Conservation (phyloP, 2,888 invertebrate species). For the Eulithis prunata region DNA sequence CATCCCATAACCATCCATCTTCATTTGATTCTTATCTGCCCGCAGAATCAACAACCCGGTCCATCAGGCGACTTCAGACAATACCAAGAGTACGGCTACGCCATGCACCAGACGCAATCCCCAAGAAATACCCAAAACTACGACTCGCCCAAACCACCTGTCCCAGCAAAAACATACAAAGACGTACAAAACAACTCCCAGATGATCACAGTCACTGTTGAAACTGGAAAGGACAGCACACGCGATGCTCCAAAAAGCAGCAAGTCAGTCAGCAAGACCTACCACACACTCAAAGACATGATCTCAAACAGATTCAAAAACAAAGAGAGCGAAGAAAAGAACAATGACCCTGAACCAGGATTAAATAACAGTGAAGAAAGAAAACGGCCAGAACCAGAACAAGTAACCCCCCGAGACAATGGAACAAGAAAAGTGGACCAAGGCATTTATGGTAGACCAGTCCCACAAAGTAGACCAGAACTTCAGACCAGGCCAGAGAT, state of each 20-base stretch:
- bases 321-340: constrained; percentile 83
- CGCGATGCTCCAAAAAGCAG: constrained; percentile 83
- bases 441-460: constrained; percentile 85
- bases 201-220: constrained; percentile 84
- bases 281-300: constrained; percentile 92
- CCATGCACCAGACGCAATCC: constrained; percentile 74
- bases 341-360: constrained; percentile 77
- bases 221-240: constrained; percentile 84
- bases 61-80: constrained; percentile 79
- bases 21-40: constrained; percentile 1
- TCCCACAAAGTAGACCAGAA: constrained; percentile 78
- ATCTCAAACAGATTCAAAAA: constrained; percentile 91
- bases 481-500: constrained; percentile 54
- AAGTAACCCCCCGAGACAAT: constrained; percentile 73
- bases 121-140: constrained; percentile 75
- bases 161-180: constrained; percentile 80
- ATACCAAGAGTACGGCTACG: constrained; percentile 83
- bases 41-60: constrained; percentile 81
- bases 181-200: constrained; percentile 77
- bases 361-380: constrained; percentile 87
- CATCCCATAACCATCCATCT: constrained; percentile 15
- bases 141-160: constrained; percentile 76
- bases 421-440: constrained; percentile 83
- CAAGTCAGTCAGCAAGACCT: constrained; percentile 90
- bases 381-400: constrained; percentile 72